These are phyloP conservation scores for Byasa hedistus DNA, from an alignment of 2,888 invertebrate genomes.

Conservation along the genomic window DNA sequence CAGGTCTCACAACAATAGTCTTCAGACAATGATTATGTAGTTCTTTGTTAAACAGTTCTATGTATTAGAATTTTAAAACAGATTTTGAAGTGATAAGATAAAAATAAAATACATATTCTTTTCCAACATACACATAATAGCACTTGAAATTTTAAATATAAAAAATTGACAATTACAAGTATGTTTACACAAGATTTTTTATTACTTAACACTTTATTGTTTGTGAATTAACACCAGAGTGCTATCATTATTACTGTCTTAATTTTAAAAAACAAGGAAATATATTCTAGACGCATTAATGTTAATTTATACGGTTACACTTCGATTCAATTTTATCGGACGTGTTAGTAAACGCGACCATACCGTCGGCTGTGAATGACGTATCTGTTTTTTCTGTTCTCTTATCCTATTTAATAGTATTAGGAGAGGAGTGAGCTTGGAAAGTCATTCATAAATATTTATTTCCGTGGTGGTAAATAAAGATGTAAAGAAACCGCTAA, in stretches of 20 bases:
- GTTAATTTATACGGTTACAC: slow-evolving; percentile 49
- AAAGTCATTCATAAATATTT: slow-evolving; percentile 23
- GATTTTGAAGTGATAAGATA: background rate
- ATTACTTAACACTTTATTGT: background rate
- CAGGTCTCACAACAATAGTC: slow-evolving; percentile 14
- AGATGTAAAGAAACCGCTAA: slow-evolving; percentile 45
- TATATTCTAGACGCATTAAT: slow-evolving; percentile 39
- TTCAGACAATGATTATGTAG: slow-evolving; percentile 15
- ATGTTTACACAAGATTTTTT: background rate
- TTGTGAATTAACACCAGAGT: background rate
- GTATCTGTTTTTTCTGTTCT: slow-evolving; percentile 23
- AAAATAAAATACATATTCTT: background rate
- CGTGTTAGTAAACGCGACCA: slow-evolving; percentile 37
- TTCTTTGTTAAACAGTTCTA: background rate
- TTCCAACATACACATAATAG: background rate
- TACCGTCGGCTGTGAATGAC: slow-evolving; percentile 34
- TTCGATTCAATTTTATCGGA: slow-evolving; percentile 43
- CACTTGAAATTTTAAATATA: background rate
- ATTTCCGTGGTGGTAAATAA: slow-evolving; percentile 41
- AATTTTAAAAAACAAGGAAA: slow-evolving; percentile 19
- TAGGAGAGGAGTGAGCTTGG: slow-evolving; percentile 3
- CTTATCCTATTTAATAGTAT: slow-evolving; percentile 8
- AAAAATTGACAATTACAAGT: background rate
- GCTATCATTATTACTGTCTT: slow-evolving; percentile 2
- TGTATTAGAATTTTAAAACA: background rate